phyloP scores from a whole-genome alignment of 2,113 vertebrate genomes.

The rat (Rattus norvegicus) region GRCr8 NC_086020.1:139443501-139444000 shows the following conservation, averaged over 20 bases:
- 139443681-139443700: background rate
- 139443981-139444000: conserved; percentile 71
- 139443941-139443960: conserved; percentile 40
- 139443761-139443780: background rate
- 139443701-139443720: background rate
- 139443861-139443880: background rate
- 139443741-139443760: background rate
- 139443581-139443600: background rate
- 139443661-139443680: background rate
- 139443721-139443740: background rate
- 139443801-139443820: background rate
- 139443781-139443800: background rate
- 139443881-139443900: background rate
- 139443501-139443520: too few species aligned
- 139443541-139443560: background rate
- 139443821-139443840: background rate
- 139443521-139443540: background rate
- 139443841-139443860: conserved; percentile 27
- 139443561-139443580: background rate
- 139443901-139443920: background rate
- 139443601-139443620: fast-evolving
- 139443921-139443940: conserved; percentile 26
- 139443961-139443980: conserved; percentile 65
- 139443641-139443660: background rate
- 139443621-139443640: background rate